Conservation (phyloP, 1,140 invertebrate species). For the Zophobas atratus region DNA sequence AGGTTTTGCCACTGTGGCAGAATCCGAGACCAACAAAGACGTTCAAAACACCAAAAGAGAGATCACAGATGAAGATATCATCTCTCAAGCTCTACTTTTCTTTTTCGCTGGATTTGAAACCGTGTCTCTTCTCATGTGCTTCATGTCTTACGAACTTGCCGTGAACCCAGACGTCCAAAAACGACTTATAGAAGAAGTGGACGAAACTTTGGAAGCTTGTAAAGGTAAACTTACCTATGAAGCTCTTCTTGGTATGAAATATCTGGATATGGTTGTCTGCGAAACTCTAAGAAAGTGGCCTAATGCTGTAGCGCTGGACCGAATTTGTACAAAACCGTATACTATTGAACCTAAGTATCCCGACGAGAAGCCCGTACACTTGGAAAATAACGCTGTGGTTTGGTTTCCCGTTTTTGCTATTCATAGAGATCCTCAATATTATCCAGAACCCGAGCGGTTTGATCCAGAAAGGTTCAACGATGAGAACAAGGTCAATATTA, state of each 20-base stretch:
- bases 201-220: constrained; percentile 45
- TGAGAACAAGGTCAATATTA: constrained; percentile 66
- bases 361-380: constrained; percentile 47
- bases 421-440: constrained; percentile 68
- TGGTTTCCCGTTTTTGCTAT: constrained; percentile 65
- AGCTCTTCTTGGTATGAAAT: constrained; percentile 57
- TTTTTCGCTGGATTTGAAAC: constrained; percentile 79
- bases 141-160: constrained; percentile 69
- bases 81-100: constrained; percentile 73
- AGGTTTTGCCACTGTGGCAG: constrained; percentile 69
- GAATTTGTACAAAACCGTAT: constrained; percentile 51
- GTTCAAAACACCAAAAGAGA: constrained; percentile 45
- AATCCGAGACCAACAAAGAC: constrained; percentile 58
- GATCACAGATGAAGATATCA: constrained; percentile 58
- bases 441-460: constrained; percentile 68
- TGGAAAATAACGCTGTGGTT: constrained; percentile 58
- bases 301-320: constrained; percentile 42
- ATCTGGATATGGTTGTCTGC: constrained; percentile 62
- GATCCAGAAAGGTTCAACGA: constrained; percentile 71
- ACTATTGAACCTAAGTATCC: constrained; percentile 37
- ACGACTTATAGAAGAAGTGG: constrained; percentile 65
- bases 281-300: constrained; percentile 54
- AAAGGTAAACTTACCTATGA: constrained; percentile 59
- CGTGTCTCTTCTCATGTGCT: constrained; percentile 64
- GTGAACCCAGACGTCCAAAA: constrained; percentile 71